Base-by-base conservation (phyloP, 1,140 invertebrate species). In the Mamestra configurata region DNA sequence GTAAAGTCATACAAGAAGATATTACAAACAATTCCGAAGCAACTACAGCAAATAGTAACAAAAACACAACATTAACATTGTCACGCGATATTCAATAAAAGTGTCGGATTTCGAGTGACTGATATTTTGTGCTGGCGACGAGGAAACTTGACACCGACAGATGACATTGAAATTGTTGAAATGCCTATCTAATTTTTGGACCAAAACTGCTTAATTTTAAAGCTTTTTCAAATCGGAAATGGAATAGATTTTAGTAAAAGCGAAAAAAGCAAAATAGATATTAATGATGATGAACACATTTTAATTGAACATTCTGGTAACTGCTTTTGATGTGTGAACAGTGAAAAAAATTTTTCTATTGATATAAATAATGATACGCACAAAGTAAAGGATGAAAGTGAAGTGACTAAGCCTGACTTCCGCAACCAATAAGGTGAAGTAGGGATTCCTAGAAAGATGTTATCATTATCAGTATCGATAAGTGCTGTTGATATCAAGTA, bases 141-240 rank as follows among this genome's bases (percentile, higher is more conserved):
- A 70, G 8, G 59, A 75, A 55, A 59, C 11, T 43, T 15, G 53
- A 75, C 22, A 75, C 72, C 53, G 13, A n/a, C 55, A 59, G 40
- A 59, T 61, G 72, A 61, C 55, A 75, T 75, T 75, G 72, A 75
- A 61, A 46, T 49, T 24, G 18, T 8, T 27, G 66, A 70, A 61
- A 75, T 43, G 70, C 49, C 51, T 73, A 31, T 37, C 24, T 18
- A 73, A 53, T 71, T 53, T 59, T 66, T 66, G 8, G 1, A 49
- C 2, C 22, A 27, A 49, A 43, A 46, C 6, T 68, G 20, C 15
- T 68, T 22, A 43, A 15, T 43, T 68, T 20, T 10, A 5, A 22
- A 55, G 1, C 7, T 22, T n/a, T 51, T 18, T 22, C 4, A 53
- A 59, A 4, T 59, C 11, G 13, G n/a, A 35, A 27, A 22, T 27